Conservation (phyloP, 2,797 vertebrate species). For the Vultur gryphus region DNA sequence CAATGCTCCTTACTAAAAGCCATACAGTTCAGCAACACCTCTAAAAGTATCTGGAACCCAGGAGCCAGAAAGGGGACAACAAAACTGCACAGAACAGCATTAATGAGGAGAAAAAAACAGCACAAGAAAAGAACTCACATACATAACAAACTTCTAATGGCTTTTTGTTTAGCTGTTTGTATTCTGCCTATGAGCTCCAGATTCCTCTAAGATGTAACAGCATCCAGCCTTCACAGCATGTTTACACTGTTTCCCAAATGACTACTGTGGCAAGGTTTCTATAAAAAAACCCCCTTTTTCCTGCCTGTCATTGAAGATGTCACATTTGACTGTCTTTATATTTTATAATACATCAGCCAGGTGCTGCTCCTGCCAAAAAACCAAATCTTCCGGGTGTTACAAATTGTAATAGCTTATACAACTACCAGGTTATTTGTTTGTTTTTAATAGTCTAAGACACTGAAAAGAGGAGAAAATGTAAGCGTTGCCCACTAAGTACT, state of each 20-base stretch:
- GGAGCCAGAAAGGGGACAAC: neutral
- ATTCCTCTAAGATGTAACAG: neutral
- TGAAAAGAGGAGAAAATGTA: conserved; percentile 7
- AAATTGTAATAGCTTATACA: neutral
- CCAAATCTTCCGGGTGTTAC: neutral
- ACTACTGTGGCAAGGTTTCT: neutral
- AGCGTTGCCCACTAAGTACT: neutral
- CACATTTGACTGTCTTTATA: neutral
- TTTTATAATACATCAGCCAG: neutral
- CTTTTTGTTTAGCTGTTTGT: neutral
- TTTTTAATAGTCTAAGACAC: conserved; percentile 11
- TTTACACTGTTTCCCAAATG: neutral
- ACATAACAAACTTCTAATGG: neutral
- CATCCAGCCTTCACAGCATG: neutral
- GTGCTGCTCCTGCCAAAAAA: neutral
- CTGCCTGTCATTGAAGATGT: neutral
- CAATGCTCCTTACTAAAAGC: neutral
- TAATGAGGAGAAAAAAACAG: neutral
- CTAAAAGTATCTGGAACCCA: neutral
- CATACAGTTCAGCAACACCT: neutral
- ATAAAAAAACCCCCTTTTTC: neutral
- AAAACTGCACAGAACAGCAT: neutral
- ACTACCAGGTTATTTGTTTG: neutral
- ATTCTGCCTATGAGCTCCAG: neutral
- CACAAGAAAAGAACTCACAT: neutral